A percentile compares a stretch with the other conserved stretches of the same genome.
phyloP scores from a whole-genome alignment of 2,888 invertebrate genomes.

The Xestia xanthographa region DNA sequence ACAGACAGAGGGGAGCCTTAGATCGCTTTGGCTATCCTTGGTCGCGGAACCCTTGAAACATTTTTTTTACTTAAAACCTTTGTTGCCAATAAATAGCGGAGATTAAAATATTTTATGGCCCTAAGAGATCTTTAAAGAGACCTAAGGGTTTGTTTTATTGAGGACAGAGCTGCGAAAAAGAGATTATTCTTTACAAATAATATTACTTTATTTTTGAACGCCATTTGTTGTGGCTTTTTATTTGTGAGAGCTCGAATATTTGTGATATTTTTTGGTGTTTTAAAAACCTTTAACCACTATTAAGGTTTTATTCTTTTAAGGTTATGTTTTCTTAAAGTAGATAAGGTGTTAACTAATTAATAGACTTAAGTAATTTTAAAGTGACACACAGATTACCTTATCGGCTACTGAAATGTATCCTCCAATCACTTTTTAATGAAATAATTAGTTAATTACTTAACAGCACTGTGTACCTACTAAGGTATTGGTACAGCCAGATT shows the following conservation, averaged over 20 bases:
- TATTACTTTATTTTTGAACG: conserved; percentile 13
- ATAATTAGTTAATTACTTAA: not conserved
- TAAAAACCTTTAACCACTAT: not conserved
- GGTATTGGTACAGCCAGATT: not conserved
- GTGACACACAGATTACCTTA: conserved; percentile 1
- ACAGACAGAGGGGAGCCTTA: not conserved
- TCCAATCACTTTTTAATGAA: not conserved
- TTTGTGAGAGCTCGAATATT: not conserved
- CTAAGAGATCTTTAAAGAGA: conserved; percentile 61
- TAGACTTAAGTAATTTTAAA: not conserved
- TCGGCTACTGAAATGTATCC: not conserved
- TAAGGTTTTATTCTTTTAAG: not conserved
- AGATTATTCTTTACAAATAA: conserved; percentile 39
- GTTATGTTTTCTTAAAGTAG: not conserved
- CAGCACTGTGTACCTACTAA: not conserved
- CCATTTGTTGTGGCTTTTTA: conserved; percentile 2
- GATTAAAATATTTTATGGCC: conserved; percentile 73
- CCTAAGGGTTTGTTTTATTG: conserved; percentile 63
- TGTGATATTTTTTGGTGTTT: not conserved
- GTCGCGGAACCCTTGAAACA: not conserved
- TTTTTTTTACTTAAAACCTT: conserved; percentile 65
- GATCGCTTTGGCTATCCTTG: not conserved
- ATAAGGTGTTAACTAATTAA: not conserved
- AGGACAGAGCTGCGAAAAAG: conserved; percentile 44
- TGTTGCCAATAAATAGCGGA: conserved; percentile 63